Evolutionary conservation across 2,888 invertebrate species (phyloP), one percentile per base, ranked within the genome.

Genomic region (Thyatira batis): DNA sequence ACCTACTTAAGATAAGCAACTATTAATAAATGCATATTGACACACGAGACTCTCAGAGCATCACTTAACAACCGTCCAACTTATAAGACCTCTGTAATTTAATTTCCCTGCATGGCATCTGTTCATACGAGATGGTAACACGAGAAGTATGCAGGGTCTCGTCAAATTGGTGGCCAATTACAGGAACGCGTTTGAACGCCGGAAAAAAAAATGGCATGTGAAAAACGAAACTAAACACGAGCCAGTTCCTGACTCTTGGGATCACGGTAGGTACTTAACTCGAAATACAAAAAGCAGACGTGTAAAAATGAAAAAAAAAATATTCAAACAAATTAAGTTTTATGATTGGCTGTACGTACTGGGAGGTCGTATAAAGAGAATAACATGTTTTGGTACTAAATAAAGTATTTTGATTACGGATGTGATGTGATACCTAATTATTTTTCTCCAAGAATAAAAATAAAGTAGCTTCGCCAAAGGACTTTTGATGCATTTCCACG

Each of bases 121-220:
- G 9, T 27, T 48, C 28, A 48, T 39, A 39, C 13, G 8, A 17
- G 13, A 21, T 53, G 27, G 57, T 60, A 59, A 54, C 27, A 51
- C 25, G 52, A 49, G 53, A 61, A 57, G 55, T 58, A 58, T 62
- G 58, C 50, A 57, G 56, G 60, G 51, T 51, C 54, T 65, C 57
- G 58, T 62, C 60, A 66, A 61, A 69, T 60, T 58, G 58, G 63
- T 53, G 52, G 54, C 65, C 64, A 66, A 69, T 72, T 69, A 67
- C 55, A 39, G 50, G 30, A 30, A 27, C 46, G 25, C 46, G 25
- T 48, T 17, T 27, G 9, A 25, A 46, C n/a, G 45, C 21, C 13
- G 17, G 49, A 53, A 53, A 51, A 50, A 58, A 53, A 50, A 54
- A 53, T 52, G 57, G 48, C 46, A 53, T 27, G 49, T 50, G 50